These are phyloP conservation scores for Pteropus alecto DNA, from an alignment of 2,113 vertebrate species.

Conservation along the genomic window DNA sequence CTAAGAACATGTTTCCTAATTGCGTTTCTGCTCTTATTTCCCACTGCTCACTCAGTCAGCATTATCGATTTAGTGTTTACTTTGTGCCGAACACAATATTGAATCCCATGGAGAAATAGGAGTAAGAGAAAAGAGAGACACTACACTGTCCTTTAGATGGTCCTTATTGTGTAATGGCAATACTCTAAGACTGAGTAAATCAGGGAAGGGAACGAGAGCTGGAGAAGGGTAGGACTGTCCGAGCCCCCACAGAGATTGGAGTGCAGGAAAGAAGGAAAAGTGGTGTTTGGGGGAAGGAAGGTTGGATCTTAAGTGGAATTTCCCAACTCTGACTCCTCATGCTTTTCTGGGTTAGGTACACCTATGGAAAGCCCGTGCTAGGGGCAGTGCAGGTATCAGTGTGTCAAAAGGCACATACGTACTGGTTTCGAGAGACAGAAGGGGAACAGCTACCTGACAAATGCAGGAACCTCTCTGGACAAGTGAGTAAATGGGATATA, in stretches of 20 bases:
- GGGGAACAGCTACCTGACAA: fast-evolving
- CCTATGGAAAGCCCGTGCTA: slow-evolving; percentile 52
- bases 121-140: not conserved
- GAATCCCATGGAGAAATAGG: not conserved
- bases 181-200: not conserved
- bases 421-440: fast-evolving
- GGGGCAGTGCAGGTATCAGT: slow-evolving; percentile 46
- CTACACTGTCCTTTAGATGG: not conserved
- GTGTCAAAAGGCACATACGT: slow-evolving; percentile 66
- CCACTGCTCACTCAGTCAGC: not conserved
- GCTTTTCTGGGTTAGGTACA: slow-evolving; percentile 59
- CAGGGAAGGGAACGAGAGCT: not conserved
- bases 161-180: not conserved
- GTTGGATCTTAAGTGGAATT: not conserved
- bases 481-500: slow-evolving; percentile 60
- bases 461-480: not conserved
- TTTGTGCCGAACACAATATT: not conserved
- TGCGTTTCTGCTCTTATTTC: not conserved
- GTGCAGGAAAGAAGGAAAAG: not conserved
- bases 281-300: not conserved
- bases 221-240: not conserved
- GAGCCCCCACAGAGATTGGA: not conserved
- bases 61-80: not conserved
- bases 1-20: not conserved
- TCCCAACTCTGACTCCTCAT: not conserved